Conservation (phyloP, 2,888 invertebrate genomes). For the Ceriagrion tenellum region DNA sequence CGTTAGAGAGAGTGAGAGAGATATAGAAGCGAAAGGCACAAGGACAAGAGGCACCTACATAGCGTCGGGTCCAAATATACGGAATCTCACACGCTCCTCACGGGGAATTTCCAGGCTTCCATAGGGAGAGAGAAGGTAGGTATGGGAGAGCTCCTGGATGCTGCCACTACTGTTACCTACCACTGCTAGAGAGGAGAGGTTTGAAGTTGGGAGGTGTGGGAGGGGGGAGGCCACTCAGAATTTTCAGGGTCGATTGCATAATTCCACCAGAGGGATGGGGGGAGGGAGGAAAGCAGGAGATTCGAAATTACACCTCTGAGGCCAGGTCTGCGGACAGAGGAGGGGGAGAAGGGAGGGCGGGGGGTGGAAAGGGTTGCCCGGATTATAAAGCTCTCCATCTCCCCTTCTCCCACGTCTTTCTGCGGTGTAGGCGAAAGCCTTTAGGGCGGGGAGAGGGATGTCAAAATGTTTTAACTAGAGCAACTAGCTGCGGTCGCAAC, state of each 20-base stretch:
- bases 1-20: no score
- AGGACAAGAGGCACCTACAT: background rate
- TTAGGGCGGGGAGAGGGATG: background rate
- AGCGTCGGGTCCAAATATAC: no score
- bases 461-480: constrained; percentile 18
- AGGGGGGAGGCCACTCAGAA: background rate
- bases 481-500: constrained; percentile 7
- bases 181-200: no score
- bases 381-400: background rate
- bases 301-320: constrained; percentile 7
- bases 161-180: no score
- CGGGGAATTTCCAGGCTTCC: background rate
- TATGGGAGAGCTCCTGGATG: no score
- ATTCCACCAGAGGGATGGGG: background rate
- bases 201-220: no score
- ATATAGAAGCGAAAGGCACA: background rate
- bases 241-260: background rate
- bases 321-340: background rate
- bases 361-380: background rate
- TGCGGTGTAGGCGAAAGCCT: no score
- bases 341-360: no score
- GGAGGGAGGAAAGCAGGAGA: background rate
- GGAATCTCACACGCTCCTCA: background rate
- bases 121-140: no score
- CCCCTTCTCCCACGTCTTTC: background rate